These are phyloP conservation scores for Amiota communis DNA, from an alignment of 2,888 invertebrate species.

Conservation along the genomic window DNA sequence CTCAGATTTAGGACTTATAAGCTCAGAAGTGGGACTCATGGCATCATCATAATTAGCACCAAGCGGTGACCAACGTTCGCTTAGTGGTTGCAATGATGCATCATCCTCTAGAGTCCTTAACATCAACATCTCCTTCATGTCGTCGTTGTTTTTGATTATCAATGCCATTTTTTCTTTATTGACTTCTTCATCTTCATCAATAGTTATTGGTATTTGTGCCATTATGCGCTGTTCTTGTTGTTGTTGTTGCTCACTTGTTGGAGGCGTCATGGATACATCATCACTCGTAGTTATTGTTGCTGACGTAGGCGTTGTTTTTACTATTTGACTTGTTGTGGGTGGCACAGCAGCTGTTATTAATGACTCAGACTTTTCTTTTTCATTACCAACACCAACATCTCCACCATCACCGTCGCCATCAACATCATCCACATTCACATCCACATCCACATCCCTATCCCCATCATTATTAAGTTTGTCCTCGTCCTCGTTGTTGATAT, in stretches of 20 bases:
- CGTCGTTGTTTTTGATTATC: background rate
- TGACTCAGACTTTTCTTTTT: conserved; percentile 1
- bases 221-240: no score
- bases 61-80: conserved; percentile 70
- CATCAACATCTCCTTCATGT: background rate
- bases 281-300: background rate
- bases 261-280: no score
- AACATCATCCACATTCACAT: background rate
- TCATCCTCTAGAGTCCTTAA: conserved; percentile 18
- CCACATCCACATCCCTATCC: no score
- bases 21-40: conserved; percentile 61
- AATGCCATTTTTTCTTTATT: conserved; percentile 36
- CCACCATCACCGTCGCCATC: background rate
- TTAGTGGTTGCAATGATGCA: conserved; percentile 53
- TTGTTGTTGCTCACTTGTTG: no score
- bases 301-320: background rate
- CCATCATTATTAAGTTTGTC: background rate
- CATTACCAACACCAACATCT: conserved; percentile 32
- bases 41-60: conserved; percentile 71
- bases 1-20: conserved; percentile 57
- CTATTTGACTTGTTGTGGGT: background rate
- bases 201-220: no score
- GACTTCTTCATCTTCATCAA: conserved; percentile 32
- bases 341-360: background rate
- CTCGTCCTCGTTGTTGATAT: no score